phyloP scores from a whole-genome alignment of 2,888 invertebrate species.

The Rhogogaster chlorosoma region DNA sequence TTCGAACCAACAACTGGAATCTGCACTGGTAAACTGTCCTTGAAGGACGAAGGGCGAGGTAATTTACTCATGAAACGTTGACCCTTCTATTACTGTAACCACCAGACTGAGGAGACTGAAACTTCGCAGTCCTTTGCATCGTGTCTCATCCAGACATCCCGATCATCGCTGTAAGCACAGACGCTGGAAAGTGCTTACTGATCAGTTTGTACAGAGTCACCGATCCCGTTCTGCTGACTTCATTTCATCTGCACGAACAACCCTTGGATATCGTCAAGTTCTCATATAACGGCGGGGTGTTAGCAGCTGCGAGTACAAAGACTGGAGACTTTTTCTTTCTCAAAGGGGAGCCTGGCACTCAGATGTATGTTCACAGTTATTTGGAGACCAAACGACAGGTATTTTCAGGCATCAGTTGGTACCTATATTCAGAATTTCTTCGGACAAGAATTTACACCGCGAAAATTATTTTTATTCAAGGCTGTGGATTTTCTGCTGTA shows the following conservation, averaged over 20 bases:
- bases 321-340: constrained; percentile 62
- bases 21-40: constrained; percentile 50
- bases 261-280: constrained; percentile 65
- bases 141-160: constrained; percentile 61
- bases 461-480: constrained; percentile 1
- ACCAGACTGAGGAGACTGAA: neutral
- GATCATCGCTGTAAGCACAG: constrained; percentile 60
- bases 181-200: constrained; percentile 63
- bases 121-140: constrained; percentile 57
- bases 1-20: constrained; percentile 62
- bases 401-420: too few relatives aligned
- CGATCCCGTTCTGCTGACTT: constrained; percentile 56
- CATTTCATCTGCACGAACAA: constrained; percentile 62
- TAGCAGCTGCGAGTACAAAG: constrained; percentile 60
- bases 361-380: constrained; percentile 45
- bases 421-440: too few relatives aligned
- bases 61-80: neutral
- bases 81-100: neutral
- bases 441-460: neutral
- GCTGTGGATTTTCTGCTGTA: constrained; percentile 67
- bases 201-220: constrained; percentile 54
- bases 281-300: constrained; percentile 60
- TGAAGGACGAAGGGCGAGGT: constrained; percentile 67
- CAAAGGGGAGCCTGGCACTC: constrained; percentile 42
- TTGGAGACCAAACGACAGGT: constrained; percentile 37